Percentiles rank a stretch among this genome's conserved stretches.
Evolutionary conservation across 2,113 vertebrate species (phyloP).

Genomic region (Melanotaenia duboulayi): DNA sequence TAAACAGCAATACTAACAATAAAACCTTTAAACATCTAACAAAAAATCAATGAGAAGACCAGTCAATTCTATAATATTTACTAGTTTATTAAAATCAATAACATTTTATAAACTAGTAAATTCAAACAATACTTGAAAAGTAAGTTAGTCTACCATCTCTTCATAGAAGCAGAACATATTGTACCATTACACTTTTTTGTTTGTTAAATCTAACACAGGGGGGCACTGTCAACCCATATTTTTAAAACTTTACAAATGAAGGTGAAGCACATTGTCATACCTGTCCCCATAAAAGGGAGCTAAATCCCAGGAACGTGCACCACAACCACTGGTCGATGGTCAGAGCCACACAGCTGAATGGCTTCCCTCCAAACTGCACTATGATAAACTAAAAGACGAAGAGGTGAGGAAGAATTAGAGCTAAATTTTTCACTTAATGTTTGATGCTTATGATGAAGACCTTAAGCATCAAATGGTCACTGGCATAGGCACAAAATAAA

Average conservation of each 20-base stretch:
- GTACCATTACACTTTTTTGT: neutral
- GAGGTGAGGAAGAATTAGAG: slow-evolving; percentile 1
- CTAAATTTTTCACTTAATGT: neutral
- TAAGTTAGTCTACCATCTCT: neutral
- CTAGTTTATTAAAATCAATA: no score
- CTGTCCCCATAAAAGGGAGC: slow-evolving; percentile 98
- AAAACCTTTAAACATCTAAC: neutral
- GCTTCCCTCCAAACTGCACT: slow-evolving; percentile 97
- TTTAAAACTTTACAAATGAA: neutral
- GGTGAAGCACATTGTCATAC: slow-evolving; percentile 75
- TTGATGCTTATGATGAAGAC: neutral
- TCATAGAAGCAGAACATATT: slow-evolving; percentile 5
- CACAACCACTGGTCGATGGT: slow-evolving; percentile 96
- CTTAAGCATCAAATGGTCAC: neutral
- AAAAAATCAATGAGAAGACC: neutral
- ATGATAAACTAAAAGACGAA: slow-evolving; percentile 88
- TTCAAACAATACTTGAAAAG: no score
- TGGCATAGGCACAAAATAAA: neutral
- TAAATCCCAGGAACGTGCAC: slow-evolving; percentile 97
- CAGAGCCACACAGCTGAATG: slow-evolving; percentile 95
- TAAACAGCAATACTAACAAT: neutral
- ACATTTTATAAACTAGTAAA: no score
- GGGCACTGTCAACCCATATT: slow-evolving; percentile 64
- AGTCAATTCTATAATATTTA: neutral
- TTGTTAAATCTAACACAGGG: slow-evolving; percentile 63